These are phyloP conservation scores for Etheostoma nigrum DNA, from an alignment of 2,797 vertebrate genomes.

Conservation along the genomic window DNA sequence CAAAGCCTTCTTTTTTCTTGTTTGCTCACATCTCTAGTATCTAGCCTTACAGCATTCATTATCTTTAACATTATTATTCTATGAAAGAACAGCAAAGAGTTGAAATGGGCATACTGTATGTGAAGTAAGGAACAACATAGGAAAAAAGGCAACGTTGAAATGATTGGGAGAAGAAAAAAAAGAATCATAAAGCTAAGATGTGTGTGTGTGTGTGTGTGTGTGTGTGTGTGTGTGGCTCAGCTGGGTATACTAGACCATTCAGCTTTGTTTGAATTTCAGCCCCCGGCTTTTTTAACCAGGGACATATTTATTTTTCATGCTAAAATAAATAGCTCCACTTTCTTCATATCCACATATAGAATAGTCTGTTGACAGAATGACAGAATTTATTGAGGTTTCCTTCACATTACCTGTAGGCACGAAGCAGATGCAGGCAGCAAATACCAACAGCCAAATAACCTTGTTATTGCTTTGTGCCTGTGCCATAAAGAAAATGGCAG, in stretches of 20 bases:
- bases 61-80: slow-evolving; percentile 62
- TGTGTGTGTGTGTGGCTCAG: slow-evolving; percentile 50
- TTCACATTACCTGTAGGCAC: slow-evolving; percentile 77
- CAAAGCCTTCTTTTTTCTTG: slow-evolving; percentile 62
- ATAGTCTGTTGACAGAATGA: slow-evolving; percentile 75
- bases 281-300: slow-evolving; percentile 48
- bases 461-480: slow-evolving; percentile 77
- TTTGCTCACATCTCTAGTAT: slow-evolving; percentile 49
- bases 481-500: slow-evolving; percentile 70
- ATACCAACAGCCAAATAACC: slow-evolving; percentile 78
- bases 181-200: slow-evolving; percentile 12
- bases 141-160: slow-evolving; percentile 37
- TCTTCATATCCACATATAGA: slow-evolving; percentile 67
- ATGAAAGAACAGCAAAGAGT: slow-evolving; percentile 42
- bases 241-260: slow-evolving; percentile 58
- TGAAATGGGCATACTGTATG: slow-evolving; percentile 41
- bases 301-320: slow-evolving; percentile 73
- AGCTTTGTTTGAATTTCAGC: slow-evolving; percentile 67
- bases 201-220: slow-evolving; percentile 28
- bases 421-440: slow-evolving; percentile 67
- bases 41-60: slow-evolving; percentile 61
- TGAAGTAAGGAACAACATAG: slow-evolving; percentile 21
- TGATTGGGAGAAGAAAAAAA: slow-evolving; percentile 27
- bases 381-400: slow-evolving; percentile 75
- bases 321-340: slow-evolving; percentile 78